These are phyloP conservation scores for Camelus bactrianus DNA, from an alignment of 2,113 vertebrate species.

Conservation along the genomic window DNA sequence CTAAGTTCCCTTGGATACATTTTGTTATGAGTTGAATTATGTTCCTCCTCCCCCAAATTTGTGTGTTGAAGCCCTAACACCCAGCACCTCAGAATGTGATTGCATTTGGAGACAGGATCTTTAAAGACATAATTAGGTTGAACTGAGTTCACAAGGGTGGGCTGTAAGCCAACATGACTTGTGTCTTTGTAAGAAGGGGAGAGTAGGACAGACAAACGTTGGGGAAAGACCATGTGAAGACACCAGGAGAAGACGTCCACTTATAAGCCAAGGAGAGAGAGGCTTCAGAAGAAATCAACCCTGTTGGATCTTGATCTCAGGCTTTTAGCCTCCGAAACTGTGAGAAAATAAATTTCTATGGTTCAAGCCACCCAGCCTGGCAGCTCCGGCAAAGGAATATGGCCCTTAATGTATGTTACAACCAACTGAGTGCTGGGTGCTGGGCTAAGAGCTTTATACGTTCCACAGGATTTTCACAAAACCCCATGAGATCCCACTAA, in stretches of 20 bases:
- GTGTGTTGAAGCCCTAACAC: not conserved
- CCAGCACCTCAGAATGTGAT: not conserved
- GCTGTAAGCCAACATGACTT: fast-evolving
- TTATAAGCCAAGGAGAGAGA: not conserved
- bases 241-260: too few relatives aligned
- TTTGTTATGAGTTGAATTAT: not conserved
- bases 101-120: not conserved
- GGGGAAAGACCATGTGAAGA: not conserved
- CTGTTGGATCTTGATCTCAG: not conserved
- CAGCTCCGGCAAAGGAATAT: not conserved
- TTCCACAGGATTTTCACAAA: not conserved
- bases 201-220: not conserved
- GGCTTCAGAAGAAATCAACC: not conserved
- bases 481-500: too few relatives aligned
- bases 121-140: not conserved
- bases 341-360: not conserved
- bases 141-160: not conserved
- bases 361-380: not conserved
- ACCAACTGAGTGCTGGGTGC: fast-evolving
- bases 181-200: not conserved
- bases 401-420: not conserved
- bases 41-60: not conserved
- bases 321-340: not conserved
- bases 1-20: not conserved
- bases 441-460: not conserved